Evolutionary conservation across 1,140 invertebrate species (phyloP), one percentile per base, ranked within the genome.

Genomic region (Drosophila mayri): DNA sequence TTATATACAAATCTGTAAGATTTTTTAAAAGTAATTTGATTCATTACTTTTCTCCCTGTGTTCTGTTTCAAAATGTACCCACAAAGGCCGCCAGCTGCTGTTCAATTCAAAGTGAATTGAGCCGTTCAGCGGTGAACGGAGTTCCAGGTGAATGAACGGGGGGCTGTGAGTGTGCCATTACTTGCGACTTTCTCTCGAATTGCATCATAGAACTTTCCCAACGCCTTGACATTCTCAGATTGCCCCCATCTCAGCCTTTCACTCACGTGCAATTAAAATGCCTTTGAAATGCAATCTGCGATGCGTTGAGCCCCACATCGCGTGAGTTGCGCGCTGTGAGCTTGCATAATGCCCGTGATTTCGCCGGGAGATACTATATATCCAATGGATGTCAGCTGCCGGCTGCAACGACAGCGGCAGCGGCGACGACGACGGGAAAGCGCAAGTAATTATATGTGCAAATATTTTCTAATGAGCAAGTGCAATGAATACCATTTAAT

Each of bases 391-490:
- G 49, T 18, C 49, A 16, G 28, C 28, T 50, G 46, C 16, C 49
- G 25, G 3, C 49, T 49, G 47, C 8, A 14, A 14, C 46, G 22
- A 7, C 22, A 28, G 7, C 49, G 22, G 22, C 22, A 3, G 3
- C 22, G 62, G 22, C 22, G 61, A 60, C 22, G 28, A 22, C 12
- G 25, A 28, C 41, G 16, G 57, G 43, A 50, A 61, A 68, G 47
- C 66, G 76, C 67, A 83, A 81, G 75, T 86, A 86, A 86, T 82
- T 86, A 79, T 80, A 84, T 84, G 73, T 86, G 81, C 80, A 87
- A 87, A 84, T 88, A 87, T 77, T 88, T 76, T 84, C 80, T 87
- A 87, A 87, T 88, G 79, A 87, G 84, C 79, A 70, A 73, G 54
- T 76, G 83, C 76, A 82, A 79, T 87, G 84, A 87, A 88, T 88